Percentiles rank a stretch among this genome's conserved stretches.
Conservation (phyloP, 2,888 invertebrate genomes). For the Craniophora ligustri region DNA sequence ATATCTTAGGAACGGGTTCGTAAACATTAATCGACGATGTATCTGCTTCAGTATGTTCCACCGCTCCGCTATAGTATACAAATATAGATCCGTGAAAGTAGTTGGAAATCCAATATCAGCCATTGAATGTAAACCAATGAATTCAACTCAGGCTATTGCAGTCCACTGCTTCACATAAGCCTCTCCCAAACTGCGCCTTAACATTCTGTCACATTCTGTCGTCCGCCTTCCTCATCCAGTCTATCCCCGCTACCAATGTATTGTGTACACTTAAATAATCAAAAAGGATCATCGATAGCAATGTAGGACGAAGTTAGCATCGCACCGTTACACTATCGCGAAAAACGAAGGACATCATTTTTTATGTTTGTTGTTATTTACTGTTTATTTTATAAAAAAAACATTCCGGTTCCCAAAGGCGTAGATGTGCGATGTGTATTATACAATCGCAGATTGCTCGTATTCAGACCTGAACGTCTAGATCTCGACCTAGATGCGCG, state of each 20-base stretch:
- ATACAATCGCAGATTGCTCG: too few species aligned
- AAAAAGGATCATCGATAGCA: slow-evolving; percentile 9
- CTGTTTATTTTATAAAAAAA: background rate
- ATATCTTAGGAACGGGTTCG: too few species aligned
- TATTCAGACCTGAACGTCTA: too few species aligned
- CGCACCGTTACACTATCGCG: background rate
- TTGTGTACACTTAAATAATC: slow-evolving; percentile 18
- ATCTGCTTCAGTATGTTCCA: slow-evolving; percentile 7
- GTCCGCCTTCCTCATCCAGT: too few species aligned
- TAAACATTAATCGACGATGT: background rate
- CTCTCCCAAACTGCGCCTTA: too few species aligned
- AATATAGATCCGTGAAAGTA: slow-evolving; percentile 25
- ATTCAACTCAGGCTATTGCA: too few species aligned
- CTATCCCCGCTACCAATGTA: too few species aligned
- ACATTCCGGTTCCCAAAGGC: too few species aligned
- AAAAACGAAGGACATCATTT: slow-evolving; percentile 9
- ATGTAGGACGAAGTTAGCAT: slow-evolving; percentile 20
- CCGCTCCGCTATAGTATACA: background rate
- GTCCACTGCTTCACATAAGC: too few species aligned
- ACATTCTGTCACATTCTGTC: too few species aligned
- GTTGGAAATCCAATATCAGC: slow-evolving; percentile 26
- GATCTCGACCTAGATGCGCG: too few species aligned
- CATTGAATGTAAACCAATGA: slow-evolving; percentile 16
- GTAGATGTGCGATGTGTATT: too few species aligned
- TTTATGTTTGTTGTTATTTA: slow-evolving; percentile 5